Evolutionary conservation across 2,113 vertebrate species (phyloP), one percentile per base, ranked within the genome.

Genomic region (Irena cyanogastra): DNA sequence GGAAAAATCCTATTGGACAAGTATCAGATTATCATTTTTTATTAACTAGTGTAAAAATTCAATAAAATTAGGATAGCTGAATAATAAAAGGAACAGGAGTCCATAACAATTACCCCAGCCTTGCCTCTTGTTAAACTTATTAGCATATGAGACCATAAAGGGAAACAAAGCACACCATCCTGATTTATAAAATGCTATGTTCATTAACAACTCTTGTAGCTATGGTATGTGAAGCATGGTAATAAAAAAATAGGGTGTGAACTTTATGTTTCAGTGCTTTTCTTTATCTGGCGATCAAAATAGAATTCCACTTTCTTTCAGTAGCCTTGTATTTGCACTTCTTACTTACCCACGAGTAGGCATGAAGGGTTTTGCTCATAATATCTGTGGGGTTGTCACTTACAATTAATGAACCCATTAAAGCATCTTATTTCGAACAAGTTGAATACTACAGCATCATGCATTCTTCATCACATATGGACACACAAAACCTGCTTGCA

Each of bases 11-110:
- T 83, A 72, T 6, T 79, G 86, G 90, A 71, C n/a, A 92, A 89
- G 72, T 72, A 66, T 93, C 69, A 89, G 72, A 81, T 95, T 57
- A 96, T 96, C n/a, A 83, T 89, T 92, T 83, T 96, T 95, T 96
- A 92, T 75, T 91, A 94, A 95, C 41, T 65, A 87, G 72, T 64
- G 77, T 86, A 90, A 96, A 95, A 96, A 86, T 77, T 6, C 65
- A 94, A n/a, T 95, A 90, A 96, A 93, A 83, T 20, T 28, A 93
- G 60, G 94, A 93, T 56, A 92, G 86, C 49, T 78, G 76, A 94
- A 92, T 78, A 94, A 89, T 89, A 90, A 84, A 84, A 89, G 50
- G 57, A 90, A 82, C 69, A 89, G 65, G 80, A 95, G 88, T 82
- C 83, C 39, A 33, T 94, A 95, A 96, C 93, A 90, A 92, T 89